These are phyloP conservation scores for Raphicerus campestris DNA, from an alignment of 2,113 vertebrate genomes.

Conservation along the genomic window DNA sequence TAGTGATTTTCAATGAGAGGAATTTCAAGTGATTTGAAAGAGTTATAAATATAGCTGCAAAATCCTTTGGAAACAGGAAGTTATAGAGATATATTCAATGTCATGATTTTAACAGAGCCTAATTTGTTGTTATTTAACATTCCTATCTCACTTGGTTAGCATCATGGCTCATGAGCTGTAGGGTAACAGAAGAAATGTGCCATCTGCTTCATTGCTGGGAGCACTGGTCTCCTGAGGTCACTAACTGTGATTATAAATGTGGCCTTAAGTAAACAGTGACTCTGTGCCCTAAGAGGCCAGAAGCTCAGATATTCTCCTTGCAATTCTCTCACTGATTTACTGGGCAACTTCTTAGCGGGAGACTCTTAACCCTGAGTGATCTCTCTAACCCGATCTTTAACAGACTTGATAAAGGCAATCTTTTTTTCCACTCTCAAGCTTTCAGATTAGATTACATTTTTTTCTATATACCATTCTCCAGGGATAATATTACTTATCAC, in stretches of 20 bases:
- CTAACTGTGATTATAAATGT: conserved; percentile 18
- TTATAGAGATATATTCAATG: not conserved
- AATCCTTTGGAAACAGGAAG: conserved; percentile 23
- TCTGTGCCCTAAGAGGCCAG: not conserved
- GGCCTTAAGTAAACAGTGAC: conserved; percentile 26
- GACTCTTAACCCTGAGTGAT: conserved; percentile 40
- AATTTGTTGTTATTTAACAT: conserved; percentile 34
- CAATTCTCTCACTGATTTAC: conserved; percentile 16
- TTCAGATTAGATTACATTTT: not conserved
- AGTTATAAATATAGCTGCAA: conserved; percentile 18
- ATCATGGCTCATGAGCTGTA: conserved; percentile 3
- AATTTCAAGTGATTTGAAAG: not conserved
- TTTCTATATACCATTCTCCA: not conserved
- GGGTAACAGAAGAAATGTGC: not conserved
- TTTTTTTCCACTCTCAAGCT: not conserved
- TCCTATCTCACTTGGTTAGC: not conserved
- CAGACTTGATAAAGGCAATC: not conserved
- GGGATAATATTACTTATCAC: conserved; percentile 27
- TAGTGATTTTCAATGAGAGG: not conserved
- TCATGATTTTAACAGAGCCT: conserved; percentile 26
- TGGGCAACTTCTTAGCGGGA: conserved; percentile 27
- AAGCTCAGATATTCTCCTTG: not conserved
- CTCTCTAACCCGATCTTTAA: conserved; percentile 41
- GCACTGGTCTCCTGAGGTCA: conserved; percentile 43
- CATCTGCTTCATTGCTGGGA: conserved; percentile 45